Percentiles rank a stretch among this genome's conserved stretches.
Conservation (phyloP, 2,113 vertebrate species). For the Nesogale talazaci region DNA sequence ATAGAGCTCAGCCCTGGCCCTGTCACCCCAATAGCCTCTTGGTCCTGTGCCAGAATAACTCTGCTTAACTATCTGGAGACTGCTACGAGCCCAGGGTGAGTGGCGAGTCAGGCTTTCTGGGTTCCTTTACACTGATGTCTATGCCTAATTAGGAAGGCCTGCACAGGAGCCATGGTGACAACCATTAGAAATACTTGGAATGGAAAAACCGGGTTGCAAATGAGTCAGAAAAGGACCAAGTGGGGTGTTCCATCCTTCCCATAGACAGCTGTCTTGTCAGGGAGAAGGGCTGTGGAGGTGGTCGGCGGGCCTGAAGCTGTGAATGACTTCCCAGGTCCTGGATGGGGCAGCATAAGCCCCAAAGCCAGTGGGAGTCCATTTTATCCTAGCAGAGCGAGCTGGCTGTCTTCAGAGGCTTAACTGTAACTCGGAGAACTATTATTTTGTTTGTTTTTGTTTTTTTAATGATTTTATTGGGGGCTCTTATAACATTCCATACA, state of each 20-base stretch:
- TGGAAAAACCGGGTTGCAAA: not conserved
- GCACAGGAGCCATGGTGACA: not conserved
- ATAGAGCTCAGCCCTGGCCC: not conserved
- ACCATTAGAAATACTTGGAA: not conserved
- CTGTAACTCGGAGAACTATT: not conserved
- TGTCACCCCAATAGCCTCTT: not conserved
- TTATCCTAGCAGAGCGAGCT: not conserved
- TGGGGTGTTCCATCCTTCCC: accelerated
- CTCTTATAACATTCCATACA: too few species aligned
- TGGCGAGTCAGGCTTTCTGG: not conserved
- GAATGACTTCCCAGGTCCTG: not conserved
- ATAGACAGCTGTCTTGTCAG: not conserved
- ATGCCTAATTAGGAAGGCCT: not conserved
- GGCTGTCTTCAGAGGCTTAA: not conserved
- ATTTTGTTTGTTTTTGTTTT: too few species aligned
- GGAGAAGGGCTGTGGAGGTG: not conserved
- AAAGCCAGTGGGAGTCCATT: not conserved
- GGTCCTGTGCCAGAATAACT: not conserved
- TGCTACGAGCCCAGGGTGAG: not conserved
- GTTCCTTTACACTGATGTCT: not conserved
- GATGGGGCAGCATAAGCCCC: not conserved
- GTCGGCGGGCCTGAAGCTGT: too few species aligned
- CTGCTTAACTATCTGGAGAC: not conserved
- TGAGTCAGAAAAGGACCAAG: not conserved
- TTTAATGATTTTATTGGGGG: too few species aligned